Conservation (phyloP, 2,113 vertebrate genomes). For the Gymnogyps californianus region DNA sequence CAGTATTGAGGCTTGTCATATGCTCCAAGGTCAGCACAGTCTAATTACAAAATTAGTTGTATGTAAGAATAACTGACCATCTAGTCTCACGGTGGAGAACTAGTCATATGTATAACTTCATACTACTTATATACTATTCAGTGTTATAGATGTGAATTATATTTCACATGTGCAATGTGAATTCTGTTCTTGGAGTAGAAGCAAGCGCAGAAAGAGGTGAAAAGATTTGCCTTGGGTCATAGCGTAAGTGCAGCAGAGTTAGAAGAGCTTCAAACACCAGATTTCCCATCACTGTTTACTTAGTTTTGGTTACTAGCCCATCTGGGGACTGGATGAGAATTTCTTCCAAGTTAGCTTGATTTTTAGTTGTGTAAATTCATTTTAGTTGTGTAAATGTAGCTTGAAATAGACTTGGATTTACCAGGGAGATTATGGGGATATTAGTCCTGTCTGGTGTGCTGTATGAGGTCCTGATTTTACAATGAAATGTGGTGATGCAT, state of each 20-base stretch:
- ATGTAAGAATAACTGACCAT: background rate
- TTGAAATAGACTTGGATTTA: background rate
- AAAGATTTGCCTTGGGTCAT: background rate
- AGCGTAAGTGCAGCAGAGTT: background rate
- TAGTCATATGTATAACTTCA: background rate
- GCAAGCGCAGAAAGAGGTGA: background rate
- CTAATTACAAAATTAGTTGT: background rate
- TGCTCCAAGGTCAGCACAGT: background rate
- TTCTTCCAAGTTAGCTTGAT: background rate
- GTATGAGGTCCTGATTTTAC: background rate
- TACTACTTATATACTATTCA: background rate
- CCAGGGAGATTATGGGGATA: background rate
- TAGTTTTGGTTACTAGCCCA: background rate
- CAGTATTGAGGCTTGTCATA: background rate
- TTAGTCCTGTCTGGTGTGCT: background rate
- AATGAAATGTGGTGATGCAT: background rate
- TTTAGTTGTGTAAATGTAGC: background rate
- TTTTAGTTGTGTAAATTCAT: background rate
- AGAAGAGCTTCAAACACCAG: background rate
- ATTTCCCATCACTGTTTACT: background rate
- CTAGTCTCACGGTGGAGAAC: background rate
- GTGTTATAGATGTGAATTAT: background rate
- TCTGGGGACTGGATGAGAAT: background rate
- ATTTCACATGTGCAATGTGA: background rate
- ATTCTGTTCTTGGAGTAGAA: background rate